Percentiles rank a stretch among this genome's conserved stretches.
Evolutionary conservation across 2,888 invertebrate species (phyloP).

Genomic region (Meteorus cinctellus): DNA sequence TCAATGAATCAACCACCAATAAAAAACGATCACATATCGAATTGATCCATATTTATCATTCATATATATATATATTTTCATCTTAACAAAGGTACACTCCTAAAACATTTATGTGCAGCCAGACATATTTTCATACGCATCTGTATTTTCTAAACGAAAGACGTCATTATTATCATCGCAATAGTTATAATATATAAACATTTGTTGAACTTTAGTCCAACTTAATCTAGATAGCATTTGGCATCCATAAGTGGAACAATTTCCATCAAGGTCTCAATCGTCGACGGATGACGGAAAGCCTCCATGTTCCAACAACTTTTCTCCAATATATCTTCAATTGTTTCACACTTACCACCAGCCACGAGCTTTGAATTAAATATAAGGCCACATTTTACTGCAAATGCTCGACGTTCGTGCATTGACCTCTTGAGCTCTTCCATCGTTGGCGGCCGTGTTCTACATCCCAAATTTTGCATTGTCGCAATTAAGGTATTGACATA

Average conservation of each 20-base stretch:
- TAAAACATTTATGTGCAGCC: background rate
- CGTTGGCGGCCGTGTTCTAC: conserved; percentile 54
- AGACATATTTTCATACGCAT: background rate
- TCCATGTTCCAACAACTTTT: conserved; percentile 50
- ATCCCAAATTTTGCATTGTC: conserved; percentile 53
- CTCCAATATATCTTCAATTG: conserved; percentile 46
- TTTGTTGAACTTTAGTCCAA: background rate
- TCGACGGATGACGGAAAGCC: conserved; percentile 52
- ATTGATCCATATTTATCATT: background rate
- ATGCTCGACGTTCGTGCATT: conserved; percentile 54
- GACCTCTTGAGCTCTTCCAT: conserved; percentile 51
- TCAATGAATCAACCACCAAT: background rate
- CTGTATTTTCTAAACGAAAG: too few species aligned
- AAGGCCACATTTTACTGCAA: conserved; percentile 52
- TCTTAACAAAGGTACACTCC: background rate
- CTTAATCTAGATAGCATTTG: conserved; percentile 55
- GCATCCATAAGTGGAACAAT: conserved; percentile 53
- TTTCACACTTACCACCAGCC: conserved; percentile 50
- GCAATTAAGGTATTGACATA: conserved; percentile 50
- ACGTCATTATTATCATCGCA: background rate
- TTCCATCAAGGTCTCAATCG: conserved; percentile 45
- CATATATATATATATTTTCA: background rate
- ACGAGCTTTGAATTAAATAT: conserved; percentile 55
- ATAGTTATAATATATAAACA: background rate
- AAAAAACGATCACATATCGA: conserved; percentile 2